Percentiles rank a stretch among this genome's conserved stretches.
Conservation (phyloP, 2,888 invertebrate species). For the Noctua comes region DNA sequence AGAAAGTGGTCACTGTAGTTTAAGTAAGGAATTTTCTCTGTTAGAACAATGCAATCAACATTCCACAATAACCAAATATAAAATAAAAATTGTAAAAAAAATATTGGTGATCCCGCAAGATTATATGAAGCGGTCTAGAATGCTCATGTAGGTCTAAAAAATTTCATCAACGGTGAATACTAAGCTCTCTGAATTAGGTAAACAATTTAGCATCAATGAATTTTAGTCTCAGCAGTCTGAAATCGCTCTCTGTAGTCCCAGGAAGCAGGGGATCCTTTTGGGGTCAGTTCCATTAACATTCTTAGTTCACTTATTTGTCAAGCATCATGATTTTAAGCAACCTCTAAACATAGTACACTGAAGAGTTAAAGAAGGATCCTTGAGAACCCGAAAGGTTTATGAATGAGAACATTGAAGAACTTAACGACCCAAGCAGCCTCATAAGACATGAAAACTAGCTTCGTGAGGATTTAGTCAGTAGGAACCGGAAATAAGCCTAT, state of each 20-base stretch:
- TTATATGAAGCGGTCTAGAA: too few relatives aligned
- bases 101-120: too few relatives aligned
- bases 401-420: not conserved
- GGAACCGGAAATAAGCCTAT: not conserved
- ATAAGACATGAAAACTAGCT: too few relatives aligned
- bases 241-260: not conserved
- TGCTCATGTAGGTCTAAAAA: not conserved
- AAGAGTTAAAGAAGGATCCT: not conserved
- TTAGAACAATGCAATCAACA: conserved; percentile 15
- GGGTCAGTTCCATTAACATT: not conserved
- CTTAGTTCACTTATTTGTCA: not conserved
- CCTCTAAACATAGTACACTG: not conserved
- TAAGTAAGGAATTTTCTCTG: not conserved
- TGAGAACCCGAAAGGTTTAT: not conserved
- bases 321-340: not conserved
- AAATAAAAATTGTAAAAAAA: too few relatives aligned
- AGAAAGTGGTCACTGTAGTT: conserved; percentile 35
- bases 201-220: not conserved
- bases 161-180: not conserved
- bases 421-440: not conserved
- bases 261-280: not conserved
- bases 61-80: not conserved
- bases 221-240: not conserved
- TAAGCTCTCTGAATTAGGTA: not conserved
- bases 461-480: not conserved